phyloP scores from a whole-genome alignment of 2,113 vertebrate genomes.

The Psammodynastes pulverulentus region DNA sequence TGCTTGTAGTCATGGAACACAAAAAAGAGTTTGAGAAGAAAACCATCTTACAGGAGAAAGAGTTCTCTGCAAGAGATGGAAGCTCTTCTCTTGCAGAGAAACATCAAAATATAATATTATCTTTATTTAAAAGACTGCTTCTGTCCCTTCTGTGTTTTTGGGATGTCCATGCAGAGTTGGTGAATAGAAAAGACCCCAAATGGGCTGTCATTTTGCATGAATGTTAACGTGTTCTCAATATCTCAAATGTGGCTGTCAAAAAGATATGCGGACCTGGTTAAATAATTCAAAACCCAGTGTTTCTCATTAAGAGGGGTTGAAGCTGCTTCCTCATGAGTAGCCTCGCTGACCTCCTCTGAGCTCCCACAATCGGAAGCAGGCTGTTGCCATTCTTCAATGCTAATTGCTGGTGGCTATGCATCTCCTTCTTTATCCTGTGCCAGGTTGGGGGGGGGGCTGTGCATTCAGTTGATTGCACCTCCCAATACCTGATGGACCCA shows the following conservation, averaged over 20 bases:
- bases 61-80: not conserved
- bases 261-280: not conserved
- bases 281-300: too few species aligned
- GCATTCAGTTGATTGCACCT: too few species aligned
- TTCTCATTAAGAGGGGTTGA: too few species aligned
- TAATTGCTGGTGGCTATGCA: too few species aligned
- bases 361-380: too few species aligned
- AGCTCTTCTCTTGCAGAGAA: not conserved
- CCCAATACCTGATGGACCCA: too few species aligned
- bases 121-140: not conserved
- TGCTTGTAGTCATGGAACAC: not conserved
- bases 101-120: not conserved
- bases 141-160: not conserved
- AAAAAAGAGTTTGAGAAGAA: not conserved
- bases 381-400: too few species aligned
- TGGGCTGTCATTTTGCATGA: not conserved
- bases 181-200: not conserved
- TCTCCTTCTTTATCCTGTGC: too few species aligned
- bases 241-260: not conserved
- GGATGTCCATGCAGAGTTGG: not conserved
- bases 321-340: too few species aligned
- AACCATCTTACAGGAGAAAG: not conserved
- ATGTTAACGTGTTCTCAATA: not conserved
- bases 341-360: too few species aligned
- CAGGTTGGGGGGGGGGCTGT: too few species aligned